Conservation (phyloP, 2,113 vertebrate species). For the Sitta europaea region DNA sequence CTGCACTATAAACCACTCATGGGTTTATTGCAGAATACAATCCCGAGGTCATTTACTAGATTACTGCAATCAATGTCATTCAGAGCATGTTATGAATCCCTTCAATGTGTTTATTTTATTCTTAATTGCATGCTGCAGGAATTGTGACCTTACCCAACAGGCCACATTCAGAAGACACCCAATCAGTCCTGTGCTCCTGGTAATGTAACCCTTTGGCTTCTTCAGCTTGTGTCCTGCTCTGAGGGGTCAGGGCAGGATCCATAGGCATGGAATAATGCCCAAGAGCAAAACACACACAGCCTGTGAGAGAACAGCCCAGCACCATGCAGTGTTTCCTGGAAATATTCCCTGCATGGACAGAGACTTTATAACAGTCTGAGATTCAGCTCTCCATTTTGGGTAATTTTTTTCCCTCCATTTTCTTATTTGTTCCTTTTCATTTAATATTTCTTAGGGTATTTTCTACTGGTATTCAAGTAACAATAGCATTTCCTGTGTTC, state of each 20-base stretch:
- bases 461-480: not conserved
- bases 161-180: constrained; percentile 56
- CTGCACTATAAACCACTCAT: constrained; percentile 65
- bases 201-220: constrained; percentile 30
- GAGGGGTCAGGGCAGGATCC: not conserved
- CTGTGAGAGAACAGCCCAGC: not conserved
- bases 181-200: constrained; percentile 42
- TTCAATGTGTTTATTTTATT: constrained; percentile 75
- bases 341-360: not conserved
- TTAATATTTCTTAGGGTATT: not conserved
- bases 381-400: not conserved
- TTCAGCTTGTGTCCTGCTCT: constrained; percentile 10
- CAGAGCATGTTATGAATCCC: constrained; percentile 69
- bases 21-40: constrained; percentile 74
- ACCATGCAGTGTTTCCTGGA: not conserved
- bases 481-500: not conserved
- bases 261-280: not conserved
- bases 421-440: not conserved
- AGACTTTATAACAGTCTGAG: not conserved
- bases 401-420: not conserved
- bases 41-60: constrained; percentile 71
- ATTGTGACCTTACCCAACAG: constrained; percentile 71
- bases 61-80: constrained; percentile 75
- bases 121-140: constrained; percentile 75
- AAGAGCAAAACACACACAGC: not conserved